Evolutionary conservation across 2,113 vertebrate species (phyloP).

Genomic region (Tringa solitaria): DNA sequence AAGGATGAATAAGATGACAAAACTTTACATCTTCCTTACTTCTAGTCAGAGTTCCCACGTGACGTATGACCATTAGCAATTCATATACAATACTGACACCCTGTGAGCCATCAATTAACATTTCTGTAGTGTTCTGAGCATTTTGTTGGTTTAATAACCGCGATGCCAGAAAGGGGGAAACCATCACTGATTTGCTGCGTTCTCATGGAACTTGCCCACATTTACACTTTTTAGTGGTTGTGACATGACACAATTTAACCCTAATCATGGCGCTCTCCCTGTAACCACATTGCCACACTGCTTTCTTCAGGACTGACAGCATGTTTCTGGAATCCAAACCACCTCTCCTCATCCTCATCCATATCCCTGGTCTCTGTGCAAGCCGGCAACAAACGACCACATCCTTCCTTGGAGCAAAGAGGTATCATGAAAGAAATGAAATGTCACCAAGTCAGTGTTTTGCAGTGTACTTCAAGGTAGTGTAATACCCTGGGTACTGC

Average conservation of each 20-base stretch:
- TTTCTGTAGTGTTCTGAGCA: not conserved
- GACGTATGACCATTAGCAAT: fast-evolving
- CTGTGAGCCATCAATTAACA: not conserved
- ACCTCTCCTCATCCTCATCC: too few relatives aligned
- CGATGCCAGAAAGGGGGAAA: not conserved
- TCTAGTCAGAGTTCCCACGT: not conserved
- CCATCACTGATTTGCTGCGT: not conserved
- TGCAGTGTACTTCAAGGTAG: not conserved
- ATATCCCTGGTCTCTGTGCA: not conserved
- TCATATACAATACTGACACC: not conserved
- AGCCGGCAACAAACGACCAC: not conserved
- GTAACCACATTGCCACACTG: not conserved
- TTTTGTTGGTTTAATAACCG: not conserved
- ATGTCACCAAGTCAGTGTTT: not conserved
- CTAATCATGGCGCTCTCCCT: not conserved
- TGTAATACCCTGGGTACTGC: not conserved
- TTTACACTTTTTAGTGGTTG: not conserved
- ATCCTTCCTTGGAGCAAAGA: not conserved
- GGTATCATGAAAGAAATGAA: not conserved
- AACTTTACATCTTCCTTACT: not conserved
- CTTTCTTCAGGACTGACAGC: not conserved
- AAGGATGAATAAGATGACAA: not conserved
- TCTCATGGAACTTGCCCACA: not conserved
- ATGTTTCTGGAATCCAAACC: not conserved
- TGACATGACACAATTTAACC: not conserved